Conservation (phyloP, 2,113 vertebrate species). For the Tauraco erythrolophus region DNA sequence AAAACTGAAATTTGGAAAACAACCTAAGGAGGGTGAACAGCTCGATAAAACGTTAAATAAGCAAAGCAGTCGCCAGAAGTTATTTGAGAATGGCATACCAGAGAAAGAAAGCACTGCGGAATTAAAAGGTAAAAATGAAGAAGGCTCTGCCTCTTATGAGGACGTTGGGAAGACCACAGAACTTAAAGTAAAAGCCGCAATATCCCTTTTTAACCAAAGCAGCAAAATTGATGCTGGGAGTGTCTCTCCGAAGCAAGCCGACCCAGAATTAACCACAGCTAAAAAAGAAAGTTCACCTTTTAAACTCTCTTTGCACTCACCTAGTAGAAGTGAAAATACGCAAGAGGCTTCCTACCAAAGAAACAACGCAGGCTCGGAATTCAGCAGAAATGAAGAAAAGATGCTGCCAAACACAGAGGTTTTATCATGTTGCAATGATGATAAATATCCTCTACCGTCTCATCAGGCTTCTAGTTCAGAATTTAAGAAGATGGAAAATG, state of each 20-base stretch:
- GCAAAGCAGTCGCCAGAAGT: slow-evolving; percentile 61
- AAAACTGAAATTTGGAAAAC: slow-evolving; percentile 82
- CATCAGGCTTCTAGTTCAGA: not conserved
- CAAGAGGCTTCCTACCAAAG: slow-evolving; percentile 10
- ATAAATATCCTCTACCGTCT: slow-evolving; percentile 1
- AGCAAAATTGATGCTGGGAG: slow-evolving; percentile 20
- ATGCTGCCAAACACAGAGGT: not conserved
- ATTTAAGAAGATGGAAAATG: slow-evolving; percentile 41
- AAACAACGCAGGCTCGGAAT: not conserved
- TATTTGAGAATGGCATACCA: slow-evolving; percentile 44
- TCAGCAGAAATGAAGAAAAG: not conserved
- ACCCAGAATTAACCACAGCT: not conserved
- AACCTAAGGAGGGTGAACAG: slow-evolving; percentile 71
- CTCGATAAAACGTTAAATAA: slow-evolving; percentile 57
- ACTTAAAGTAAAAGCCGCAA: slow-evolving; percentile 49
- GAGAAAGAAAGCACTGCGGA: slow-evolving; percentile 62
- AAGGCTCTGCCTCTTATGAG: not conserved
- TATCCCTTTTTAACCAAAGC: slow-evolving; percentile 37
- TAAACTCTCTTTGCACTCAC: not conserved
- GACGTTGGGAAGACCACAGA: slow-evolving; percentile 38
- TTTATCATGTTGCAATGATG: not conserved
- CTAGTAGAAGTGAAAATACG: slow-evolving; percentile 27
- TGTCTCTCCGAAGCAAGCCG: not conserved
- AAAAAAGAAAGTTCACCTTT: slow-evolving; percentile 40
- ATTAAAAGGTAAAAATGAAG: slow-evolving; percentile 37